Evolutionary conservation across 37 sponge, comb jelly and placozoan species (phyloP), one percentile per base, ranked within the genome.

Genomic region (Halisarca cf. caerulea): DNA sequence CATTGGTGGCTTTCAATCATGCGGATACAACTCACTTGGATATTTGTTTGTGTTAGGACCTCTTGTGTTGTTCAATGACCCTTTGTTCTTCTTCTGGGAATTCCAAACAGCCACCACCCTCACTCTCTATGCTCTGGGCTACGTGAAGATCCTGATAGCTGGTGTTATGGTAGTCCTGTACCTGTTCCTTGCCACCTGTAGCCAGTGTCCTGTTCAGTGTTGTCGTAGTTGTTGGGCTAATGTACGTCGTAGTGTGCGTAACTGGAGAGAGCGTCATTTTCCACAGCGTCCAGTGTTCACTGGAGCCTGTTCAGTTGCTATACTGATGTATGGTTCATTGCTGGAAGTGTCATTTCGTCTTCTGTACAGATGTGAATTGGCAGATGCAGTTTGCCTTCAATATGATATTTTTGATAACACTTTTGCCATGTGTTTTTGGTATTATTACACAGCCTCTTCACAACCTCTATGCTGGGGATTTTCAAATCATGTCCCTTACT

Each of bases 251-350:
- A 41, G 21, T 23, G 24, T 38, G 17, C 77, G 77, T 41, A 40
- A 43, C 41, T 38, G 32, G 42, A 74, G 77, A 74, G 77, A 74
- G 77, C 38, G 36, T n/a, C 42, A 74, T 41, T 33, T 37, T 41
- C 36, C 24, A 21, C n/a, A 40, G 36, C 38, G 77, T 21, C 15
- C 77, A 8, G 77, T 74, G 25, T 38, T 74, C 0, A 43, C 45
- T 3, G 77, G 77, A 20, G 36, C 24, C 20, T 43, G 45, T 6
- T 74, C 77, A 74, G 77, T 37, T 6, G 38, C 36, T 7, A 40
- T 74, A 2, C 77, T 74, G 25, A 8, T 38, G 38, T 74, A 44
- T 74, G 39, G 41, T 24, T 40, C 18, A 20, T 9, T 38, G 36
- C 18, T 41, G 39, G 77, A 74, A 40, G 45, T 74, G 25, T 74